phyloP scores from a whole-genome alignment of 2,113 vertebrate genomes.

The Synodontis membranacea region DNA sequence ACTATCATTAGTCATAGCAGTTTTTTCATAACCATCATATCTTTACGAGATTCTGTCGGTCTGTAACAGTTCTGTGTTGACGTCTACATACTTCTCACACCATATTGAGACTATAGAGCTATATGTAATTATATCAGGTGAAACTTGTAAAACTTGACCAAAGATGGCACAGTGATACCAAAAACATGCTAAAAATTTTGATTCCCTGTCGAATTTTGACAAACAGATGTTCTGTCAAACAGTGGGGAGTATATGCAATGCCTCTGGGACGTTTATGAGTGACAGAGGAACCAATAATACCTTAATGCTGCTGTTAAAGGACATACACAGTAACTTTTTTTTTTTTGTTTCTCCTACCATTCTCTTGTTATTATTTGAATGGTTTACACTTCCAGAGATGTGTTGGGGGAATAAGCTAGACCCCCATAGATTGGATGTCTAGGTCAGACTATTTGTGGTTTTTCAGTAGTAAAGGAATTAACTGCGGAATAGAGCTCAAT shows the following conservation, averaged over 20 bases:
- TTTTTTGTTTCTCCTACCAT: background rate
- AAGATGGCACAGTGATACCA: background rate
- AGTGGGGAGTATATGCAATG: background rate
- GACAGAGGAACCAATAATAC: constrained; percentile 17
- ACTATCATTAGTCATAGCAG: background rate
- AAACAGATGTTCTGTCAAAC: background rate
- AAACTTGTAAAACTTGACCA: constrained; percentile 1
- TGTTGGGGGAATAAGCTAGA: background rate
- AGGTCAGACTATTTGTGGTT: constrained; percentile 10
- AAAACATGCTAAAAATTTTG: background rate
- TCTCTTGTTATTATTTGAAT: background rate
- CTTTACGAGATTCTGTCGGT: background rate
- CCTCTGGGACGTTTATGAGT: background rate
- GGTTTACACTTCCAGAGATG: background rate
- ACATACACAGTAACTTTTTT: background rate
- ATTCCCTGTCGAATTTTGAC: background rate
- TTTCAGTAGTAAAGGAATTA: constrained; percentile 19
- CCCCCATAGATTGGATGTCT: background rate
- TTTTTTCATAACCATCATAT: background rate
- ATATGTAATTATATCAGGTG: background rate
- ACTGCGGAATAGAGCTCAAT: background rate
- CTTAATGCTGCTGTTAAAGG: constrained; percentile 15
- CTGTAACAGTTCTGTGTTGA: background rate
- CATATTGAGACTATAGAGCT: background rate
- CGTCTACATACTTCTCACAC: background rate